A percentile compares a stretch with the other conserved stretches of the same genome.
phyloP scores from a whole-genome alignment of 2,113 vertebrate species.

The Talpa occidentalis region DNA sequence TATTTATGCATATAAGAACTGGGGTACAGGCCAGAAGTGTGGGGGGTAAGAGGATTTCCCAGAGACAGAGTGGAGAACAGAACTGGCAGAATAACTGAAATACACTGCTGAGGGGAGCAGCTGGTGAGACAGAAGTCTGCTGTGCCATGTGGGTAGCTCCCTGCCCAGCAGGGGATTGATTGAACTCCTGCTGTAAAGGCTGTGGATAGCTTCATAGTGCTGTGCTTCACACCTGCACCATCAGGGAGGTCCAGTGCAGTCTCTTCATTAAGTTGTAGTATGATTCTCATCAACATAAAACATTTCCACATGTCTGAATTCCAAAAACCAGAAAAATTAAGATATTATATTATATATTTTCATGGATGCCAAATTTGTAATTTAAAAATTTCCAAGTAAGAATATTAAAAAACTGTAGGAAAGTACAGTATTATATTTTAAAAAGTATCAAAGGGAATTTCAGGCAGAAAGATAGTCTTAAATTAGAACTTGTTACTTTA shows the following conservation, averaged over 20 bases:
- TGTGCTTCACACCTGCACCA: no score
- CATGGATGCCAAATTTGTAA: neutral
- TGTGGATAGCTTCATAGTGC: no score
- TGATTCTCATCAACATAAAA: constrained; percentile 51
- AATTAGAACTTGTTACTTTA: constrained; percentile 49
- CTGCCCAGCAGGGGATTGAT: no score
- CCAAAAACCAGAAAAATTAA: constrained; percentile 55
- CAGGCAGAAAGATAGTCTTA: constrained; percentile 9
- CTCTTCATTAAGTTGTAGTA: constrained; percentile 41
- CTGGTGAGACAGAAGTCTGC: no score
- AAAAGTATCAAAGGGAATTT: constrained; percentile 42
- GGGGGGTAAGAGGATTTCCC: no score
- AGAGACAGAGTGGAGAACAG: no score
- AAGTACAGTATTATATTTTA: neutral
- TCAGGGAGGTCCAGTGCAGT: neutral
- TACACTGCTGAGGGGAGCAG: no score
- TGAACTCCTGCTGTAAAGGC: no score
- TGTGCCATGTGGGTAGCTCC: no score
- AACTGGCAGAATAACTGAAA: no score
- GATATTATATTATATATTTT: constrained; percentile 32
- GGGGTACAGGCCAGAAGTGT: no score
- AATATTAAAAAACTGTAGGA: constrained; percentile 48
- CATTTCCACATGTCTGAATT: constrained; percentile 56
- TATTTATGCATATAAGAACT: no score
- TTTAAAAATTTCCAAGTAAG: constrained; percentile 37